Percentiles rank a stretch among this genome's conserved stretches.
Evolutionary conservation across 2,113 vertebrate genomes (phyloP).

Genomic region (Rana temporaria): DNA sequence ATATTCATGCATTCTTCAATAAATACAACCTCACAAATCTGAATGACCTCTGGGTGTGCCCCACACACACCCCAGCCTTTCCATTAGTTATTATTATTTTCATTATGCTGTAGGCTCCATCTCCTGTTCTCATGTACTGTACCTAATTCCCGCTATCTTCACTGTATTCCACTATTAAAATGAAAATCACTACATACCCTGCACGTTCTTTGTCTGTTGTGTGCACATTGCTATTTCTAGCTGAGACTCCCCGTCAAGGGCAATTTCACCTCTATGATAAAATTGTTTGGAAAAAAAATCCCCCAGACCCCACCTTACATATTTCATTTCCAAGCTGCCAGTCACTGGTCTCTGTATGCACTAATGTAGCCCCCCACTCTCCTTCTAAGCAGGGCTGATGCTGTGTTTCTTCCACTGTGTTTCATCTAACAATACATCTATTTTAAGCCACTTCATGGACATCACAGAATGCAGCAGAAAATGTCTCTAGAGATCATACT

Average conservation of each 20-base stretch:
- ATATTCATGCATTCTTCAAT: conserved; percentile 4
- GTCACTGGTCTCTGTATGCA: conserved; percentile 39
- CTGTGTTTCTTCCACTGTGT: conserved; percentile 26
- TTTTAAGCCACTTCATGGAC: conserved; percentile 49
- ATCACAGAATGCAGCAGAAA: conserved; percentile 32
- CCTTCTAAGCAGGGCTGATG: conserved; percentile 20
- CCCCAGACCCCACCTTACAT: conserved; percentile 10
- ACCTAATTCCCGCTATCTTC: conserved; percentile 12
- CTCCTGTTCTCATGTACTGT: background rate
- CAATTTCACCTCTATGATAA: conserved; percentile 53
- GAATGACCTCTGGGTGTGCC: background rate
- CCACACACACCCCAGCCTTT: background rate
- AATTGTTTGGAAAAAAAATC: conserved; percentile 40
- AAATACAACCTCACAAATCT: background rate
- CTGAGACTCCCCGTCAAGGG: conserved; percentile 31
- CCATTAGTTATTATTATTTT: conserved; percentile 10
- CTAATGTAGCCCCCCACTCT: conserved; percentile 28
- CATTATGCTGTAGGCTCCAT: background rate
- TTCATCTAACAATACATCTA: conserved; percentile 50
- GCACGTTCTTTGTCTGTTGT: conserved; percentile 28
- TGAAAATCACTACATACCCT: conserved; percentile 24
- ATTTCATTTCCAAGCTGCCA: conserved; percentile 53
- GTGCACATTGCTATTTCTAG: conserved; percentile 31
- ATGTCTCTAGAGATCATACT: conserved; percentile 10
- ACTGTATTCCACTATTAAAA: conserved; percentile 14